Evolutionary conservation across 2,888 invertebrate species (phyloP), one percentile per base, ranked within the genome.

Genomic region (Sinelater perroti): DNA sequence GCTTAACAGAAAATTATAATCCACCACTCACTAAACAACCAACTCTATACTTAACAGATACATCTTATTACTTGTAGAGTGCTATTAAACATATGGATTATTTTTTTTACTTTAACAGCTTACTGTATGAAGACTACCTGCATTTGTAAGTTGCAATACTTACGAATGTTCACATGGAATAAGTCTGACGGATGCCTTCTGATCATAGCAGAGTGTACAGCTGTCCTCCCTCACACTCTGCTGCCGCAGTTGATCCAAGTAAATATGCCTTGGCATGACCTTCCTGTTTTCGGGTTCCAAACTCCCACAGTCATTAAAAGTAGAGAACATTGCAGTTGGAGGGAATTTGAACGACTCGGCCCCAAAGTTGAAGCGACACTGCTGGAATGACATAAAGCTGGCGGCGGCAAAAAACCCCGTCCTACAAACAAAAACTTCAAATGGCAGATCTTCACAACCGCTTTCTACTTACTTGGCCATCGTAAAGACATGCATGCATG

Each of bases 311-410:
- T 90, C 87, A 74, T 96, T 95, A 78, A 95, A 95, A 59, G 82
- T 84, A 55, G 82, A 81, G 79, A 84, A 95, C 18, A 75, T 71
- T 68, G 86, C 84, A 2, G 75, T 75, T 0, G 95, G 95, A 0
- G 95, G 95, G 81, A 81, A 88, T 66, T 81, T 81, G 79, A 95
- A 96, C 1, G 90, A 87, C 61, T 86, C 83, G 59, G 86, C 82
- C 49, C 96, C 96, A 78, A 96, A 96, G 80, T 96, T 96, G 79
- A 96, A 96, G 42, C 88, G 84, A 79, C 95, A 95, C 74, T 95
- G 95, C 76, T 97, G 96, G 82, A 94, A 96, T 61, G 95, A 93
- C 95, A 95, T 96, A 78, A 96, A 95, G 77, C 94, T 95, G 2
- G 95, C 96, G 2, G 95, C 96, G 5, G 96, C 95, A 79, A 93